Conservation (phyloP, 2,797 vertebrate genomes). For the Anguilla marmorata region DNA sequence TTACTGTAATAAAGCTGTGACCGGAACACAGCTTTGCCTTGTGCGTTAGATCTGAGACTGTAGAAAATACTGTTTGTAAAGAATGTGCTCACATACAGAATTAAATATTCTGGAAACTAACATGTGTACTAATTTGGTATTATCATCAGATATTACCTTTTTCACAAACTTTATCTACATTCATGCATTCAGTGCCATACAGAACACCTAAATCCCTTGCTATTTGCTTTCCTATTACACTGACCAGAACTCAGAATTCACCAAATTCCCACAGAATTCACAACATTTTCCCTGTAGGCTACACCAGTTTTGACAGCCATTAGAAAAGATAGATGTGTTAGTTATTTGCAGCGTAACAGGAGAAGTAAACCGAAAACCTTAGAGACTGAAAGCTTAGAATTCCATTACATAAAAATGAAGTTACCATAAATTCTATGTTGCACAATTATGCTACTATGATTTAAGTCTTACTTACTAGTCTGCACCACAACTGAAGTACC, state of each 20-base stretch:
- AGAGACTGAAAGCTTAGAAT: background rate
- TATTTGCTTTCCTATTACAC: background rate
- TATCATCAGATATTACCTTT: constrained; percentile 27
- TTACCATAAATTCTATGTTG: background rate
- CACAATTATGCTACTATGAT: background rate
- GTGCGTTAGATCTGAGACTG: background rate
- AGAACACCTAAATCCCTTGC: background rate
- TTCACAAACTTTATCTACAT: too few relatives aligned
- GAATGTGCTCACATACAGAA: constrained; percentile 20
- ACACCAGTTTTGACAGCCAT: background rate
- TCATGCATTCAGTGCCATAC: background rate
- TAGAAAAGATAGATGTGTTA: background rate
- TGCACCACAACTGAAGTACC: constrained; percentile 28
- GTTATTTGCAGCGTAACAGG: background rate
- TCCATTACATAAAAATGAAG: background rate
- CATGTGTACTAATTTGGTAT: constrained; percentile 36
- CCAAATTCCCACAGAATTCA: background rate
- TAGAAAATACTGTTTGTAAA: background rate
- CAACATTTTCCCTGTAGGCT: background rate
- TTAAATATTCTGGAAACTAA: constrained; percentile 29
- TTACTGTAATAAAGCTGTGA: background rate
- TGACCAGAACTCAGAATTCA: background rate
- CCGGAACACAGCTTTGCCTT: background rate
- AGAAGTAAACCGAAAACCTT: background rate
- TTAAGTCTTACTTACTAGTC: constrained; percentile 28